A percentile compares a stretch with the other conserved stretches of the same genome.
These are phyloP conservation scores for Sebastes vulpes DNA, from an alignment of 2,797 vertebrate species.

Conservation along the genomic window DNA sequence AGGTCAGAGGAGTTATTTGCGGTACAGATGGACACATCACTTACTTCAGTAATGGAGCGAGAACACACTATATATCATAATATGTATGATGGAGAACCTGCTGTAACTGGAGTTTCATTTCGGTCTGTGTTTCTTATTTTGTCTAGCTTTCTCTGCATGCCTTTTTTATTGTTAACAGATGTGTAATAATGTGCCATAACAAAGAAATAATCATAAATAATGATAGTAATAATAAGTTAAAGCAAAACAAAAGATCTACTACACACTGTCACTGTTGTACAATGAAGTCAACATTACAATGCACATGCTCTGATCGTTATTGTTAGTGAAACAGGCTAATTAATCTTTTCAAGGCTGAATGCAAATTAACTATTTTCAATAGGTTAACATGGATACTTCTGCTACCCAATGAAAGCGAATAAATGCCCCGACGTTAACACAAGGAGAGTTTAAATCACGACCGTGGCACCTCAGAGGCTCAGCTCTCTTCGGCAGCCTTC, in stretches of 20 bases:
- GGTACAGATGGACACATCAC: background rate
- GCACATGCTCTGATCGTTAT: constrained; percentile 47
- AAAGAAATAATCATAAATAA: background rate
- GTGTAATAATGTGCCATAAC: background rate
- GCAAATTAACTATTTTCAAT: constrained; percentile 67
- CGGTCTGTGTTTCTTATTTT: background rate
- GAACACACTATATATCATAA: background rate
- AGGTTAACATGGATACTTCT: constrained; percentile 52
- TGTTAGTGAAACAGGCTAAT: constrained; percentile 56
- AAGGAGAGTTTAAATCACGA: constrained; percentile 56
- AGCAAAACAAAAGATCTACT: constrained; percentile 32
- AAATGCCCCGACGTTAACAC: constrained; percentile 26
- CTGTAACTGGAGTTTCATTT: background rate
- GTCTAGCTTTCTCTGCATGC: background rate
- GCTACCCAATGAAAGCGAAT: constrained; percentile 17
- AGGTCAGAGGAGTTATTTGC: background rate
- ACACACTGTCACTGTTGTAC: background rate
- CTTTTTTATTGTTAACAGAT: background rate
- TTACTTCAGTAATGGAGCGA: background rate
- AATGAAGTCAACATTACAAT: constrained; percentile 13
- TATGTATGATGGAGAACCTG: background rate
- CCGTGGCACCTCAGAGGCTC: constrained; percentile 44
- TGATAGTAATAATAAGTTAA: background rate
- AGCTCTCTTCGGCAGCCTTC: constrained; percentile 51
- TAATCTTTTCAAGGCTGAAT: constrained; percentile 74